Conservation (phyloP, 1,140 invertebrate genomes). For the Drosophila varians region DNA sequence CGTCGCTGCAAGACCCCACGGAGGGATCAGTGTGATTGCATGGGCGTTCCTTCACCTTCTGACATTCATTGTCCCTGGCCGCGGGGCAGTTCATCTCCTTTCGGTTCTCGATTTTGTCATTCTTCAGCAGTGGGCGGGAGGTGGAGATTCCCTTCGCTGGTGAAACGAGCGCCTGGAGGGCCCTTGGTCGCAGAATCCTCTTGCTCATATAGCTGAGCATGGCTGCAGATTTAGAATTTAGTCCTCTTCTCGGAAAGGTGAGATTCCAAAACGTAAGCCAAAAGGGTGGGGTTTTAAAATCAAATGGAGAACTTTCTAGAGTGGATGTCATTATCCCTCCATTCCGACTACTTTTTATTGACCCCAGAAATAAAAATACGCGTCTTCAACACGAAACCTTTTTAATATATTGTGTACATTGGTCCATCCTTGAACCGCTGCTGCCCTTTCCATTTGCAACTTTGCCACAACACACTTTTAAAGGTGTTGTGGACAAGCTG, state of each 20-base stretch:
- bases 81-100: neutral
- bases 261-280: neutral
- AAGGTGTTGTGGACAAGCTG: neutral
- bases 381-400: constrained; percentile 2
- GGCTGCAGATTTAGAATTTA: constrained; percentile 12
- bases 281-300: neutral
- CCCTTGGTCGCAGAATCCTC: neutral
- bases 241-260: neutral
- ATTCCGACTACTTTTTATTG: neutral
- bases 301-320: neutral
- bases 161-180: no score
- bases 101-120: neutral
- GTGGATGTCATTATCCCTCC: neutral
- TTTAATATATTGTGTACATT: constrained; percentile 21
- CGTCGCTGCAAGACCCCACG: constrained; percentile 10
- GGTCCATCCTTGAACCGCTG: neutral
- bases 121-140: neutral
- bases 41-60: neutral
- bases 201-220: constrained; percentile 6
- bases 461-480: neutral
- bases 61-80: neutral
- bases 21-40: constrained; percentile 23
- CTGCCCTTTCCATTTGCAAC: constrained; percentile 6
- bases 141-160: neutral
- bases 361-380: neutral